Percentiles rank a stretch among this genome's conserved stretches.
phyloP scores from a whole-genome alignment of 2,888 invertebrate genomes.

The Callimorpha dominula region DNA sequence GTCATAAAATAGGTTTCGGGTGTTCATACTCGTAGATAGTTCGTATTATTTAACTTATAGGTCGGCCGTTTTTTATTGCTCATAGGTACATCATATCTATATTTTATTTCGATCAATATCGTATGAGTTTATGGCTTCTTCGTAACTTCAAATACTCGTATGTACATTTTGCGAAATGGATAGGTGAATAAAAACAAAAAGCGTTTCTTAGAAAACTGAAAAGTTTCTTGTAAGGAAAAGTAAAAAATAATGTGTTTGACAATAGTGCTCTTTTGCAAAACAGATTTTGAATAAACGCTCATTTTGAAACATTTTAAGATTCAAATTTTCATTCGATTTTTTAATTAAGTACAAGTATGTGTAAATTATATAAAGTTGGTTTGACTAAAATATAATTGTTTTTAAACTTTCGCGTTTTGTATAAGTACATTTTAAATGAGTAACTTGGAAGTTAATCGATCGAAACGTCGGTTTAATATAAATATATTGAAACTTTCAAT shows the following conservation, averaged over 20 bases:
- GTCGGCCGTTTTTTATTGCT: not conserved
- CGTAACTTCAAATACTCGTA: conserved; percentile 30
- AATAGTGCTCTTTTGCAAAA: conserved; percentile 26
- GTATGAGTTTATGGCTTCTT: conserved; percentile 16
- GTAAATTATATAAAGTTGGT: not conserved
- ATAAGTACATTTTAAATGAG: no score
- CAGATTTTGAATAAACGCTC: no score
- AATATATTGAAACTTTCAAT: no score
- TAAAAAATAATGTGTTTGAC: conserved; percentile 20
- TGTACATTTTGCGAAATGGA: conserved; percentile 19
- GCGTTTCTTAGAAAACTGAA: not conserved
- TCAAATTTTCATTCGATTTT: not conserved
- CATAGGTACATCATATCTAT: not conserved
- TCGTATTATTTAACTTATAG: not conserved
- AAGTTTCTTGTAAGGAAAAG: not conserved
- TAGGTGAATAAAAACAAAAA: conserved; percentile 15
- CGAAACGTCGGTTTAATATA: no score
- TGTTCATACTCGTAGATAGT: not conserved
- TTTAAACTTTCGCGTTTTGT: no score
- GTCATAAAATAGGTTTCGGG: not conserved
- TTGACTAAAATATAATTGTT: not conserved
- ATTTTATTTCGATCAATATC: conserved; percentile 7
- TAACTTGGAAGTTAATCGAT: not conserved
- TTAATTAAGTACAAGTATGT: not conserved
- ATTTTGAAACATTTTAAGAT: no score